Evolutionary conservation across 2,797 vertebrate genomes (phyloP), one percentile per base, ranked within the genome.

Genomic region (Eulemur albifrons): DNA sequence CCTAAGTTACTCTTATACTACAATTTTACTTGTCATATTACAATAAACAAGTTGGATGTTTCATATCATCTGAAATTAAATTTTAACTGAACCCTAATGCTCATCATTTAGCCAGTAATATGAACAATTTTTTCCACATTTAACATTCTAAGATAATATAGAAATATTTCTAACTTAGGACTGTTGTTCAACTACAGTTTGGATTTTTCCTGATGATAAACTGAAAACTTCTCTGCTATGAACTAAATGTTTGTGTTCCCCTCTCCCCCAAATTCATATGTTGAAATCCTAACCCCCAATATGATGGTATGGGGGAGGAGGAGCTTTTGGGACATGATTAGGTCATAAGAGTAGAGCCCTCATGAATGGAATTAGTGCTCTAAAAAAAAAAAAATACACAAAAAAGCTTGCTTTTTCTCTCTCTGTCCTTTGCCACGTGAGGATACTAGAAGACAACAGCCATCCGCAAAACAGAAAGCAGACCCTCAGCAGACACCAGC

Each of bases 21-120:
- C 57, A 59, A 27, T 27, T 79, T 90, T 83, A 93, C 25, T 12
- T 75, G 13, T 43, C 50, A 77, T 67, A 88, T 63, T 92, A 82
- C 10, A 83, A 82, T 69, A 17, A 93, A 69, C 23, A 96, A 93
- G 9, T 17, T 73, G 43, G 18, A 88, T 57, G 2, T 50, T 88
- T 61, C 35, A 14, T 25, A 35, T 72, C 5, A 61, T 27, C 38
- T 90, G 48, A 93, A 97, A 81, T 89, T 96, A 92, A 95, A 96
- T 54, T 93, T 81, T 45, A 89, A 79, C 83, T 81, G 43, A 93
- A 84, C 9, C 25, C 38, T 70, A 90, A 86, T 7, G 23, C 1
- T 63, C 40, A 20, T 67, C 21, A 5, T 79, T 57, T 48, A 70
- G 25, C 11, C 48, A 83, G 21, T 80, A 90, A 83, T 52, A 38